Evolutionary conservation across 92 coral and sea anemone genomes (phyloP).

Genomic region (Parazoanthus darwini): DNA sequence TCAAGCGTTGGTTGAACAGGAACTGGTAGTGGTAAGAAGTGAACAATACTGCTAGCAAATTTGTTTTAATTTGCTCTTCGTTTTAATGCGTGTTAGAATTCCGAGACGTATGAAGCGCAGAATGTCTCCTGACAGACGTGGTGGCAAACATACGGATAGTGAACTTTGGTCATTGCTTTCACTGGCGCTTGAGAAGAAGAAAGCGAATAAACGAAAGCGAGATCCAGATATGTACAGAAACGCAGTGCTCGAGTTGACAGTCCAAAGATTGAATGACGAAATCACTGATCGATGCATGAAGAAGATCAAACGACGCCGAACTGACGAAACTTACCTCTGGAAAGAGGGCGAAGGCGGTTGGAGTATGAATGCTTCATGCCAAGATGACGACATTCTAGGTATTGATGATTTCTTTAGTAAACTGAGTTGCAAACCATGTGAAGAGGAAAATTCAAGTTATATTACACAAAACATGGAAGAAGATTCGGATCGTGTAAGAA

Average conservation of each 20-base stretch:
- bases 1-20: background rate
- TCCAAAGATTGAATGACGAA: conserved; percentile 91
- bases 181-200: conserved; percentile 86
- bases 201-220: conserved; percentile 74
- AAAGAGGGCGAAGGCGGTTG: conserved; percentile 79
- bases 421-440: conserved; percentile 65
- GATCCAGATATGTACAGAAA: conserved; percentile 90
- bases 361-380: conserved; percentile 84
- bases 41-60: background rate
- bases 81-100: conserved; percentile 19
- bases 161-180: conserved; percentile 95
- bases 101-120: conserved; percentile 56
- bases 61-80: conserved; percentile 21
- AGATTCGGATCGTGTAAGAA: background rate
- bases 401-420: conserved; percentile 93
- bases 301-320: conserved; percentile 75
- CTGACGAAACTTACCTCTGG: conserved; percentile 91
- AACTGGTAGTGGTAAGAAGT: conserved; percentile 12
- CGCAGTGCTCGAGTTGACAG: conserved; percentile 87
- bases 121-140: conserved; percentile 44
- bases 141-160: conserved; percentile 68
- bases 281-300: conserved; percentile 90
- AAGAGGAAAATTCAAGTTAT: conserved; percentile 6
- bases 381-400: conserved; percentile 95
- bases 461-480: conserved; percentile 9